Evolutionary conservation across 2,113 vertebrate species (phyloP), one percentile per base, ranked within the genome.

Genomic region (Ammodytes dubius): DNA sequence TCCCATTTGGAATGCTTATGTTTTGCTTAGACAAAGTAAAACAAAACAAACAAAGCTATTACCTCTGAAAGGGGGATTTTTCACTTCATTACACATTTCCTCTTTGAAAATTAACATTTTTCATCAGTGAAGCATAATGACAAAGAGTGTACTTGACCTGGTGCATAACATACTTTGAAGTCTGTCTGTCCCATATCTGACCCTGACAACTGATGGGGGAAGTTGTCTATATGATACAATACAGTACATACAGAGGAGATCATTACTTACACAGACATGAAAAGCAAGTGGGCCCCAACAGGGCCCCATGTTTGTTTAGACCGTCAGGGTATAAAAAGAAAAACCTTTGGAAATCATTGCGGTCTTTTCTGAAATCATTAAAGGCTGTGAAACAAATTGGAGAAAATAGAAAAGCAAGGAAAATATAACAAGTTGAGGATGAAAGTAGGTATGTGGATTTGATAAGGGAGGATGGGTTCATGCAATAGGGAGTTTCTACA

Each of bases 381-480:
- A 0, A 39, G 17, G 15, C 8, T 46, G 5, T 2, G 66, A 82
- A 58, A 70, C 6, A 54, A 57, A 45, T 19, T 15, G 40, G 19
- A 74, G 53, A 35, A 53, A 78, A 79, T 27, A 60, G 11, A 56
- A 74, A 68, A 72, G 45, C 14, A 5, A 81, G n/a, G 6, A 17
- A 70, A 64, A 49, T 6, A 47, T 70, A 81, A 74, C n/a, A 59
- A 68, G 69, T 65, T 66, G 15, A 63, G 39, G 39, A 70, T 85
- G 43, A 78, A 71, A 73, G 39, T 7, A 14, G 14, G 46, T 72
- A 58, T 73, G 75, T 6, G 11, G 17, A 15, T 56, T 57, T 45
- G 14, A 60, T 58, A 57, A 52, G 73, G 59, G 82, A 74, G 72
- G 57, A 56, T 14, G 49, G 60, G 13, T 77, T 89, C 27, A 76